These are phyloP conservation scores for Oxyscelio sp. DNA, from an alignment of 2,888 invertebrate genomes.

Conservation along the genomic window DNA sequence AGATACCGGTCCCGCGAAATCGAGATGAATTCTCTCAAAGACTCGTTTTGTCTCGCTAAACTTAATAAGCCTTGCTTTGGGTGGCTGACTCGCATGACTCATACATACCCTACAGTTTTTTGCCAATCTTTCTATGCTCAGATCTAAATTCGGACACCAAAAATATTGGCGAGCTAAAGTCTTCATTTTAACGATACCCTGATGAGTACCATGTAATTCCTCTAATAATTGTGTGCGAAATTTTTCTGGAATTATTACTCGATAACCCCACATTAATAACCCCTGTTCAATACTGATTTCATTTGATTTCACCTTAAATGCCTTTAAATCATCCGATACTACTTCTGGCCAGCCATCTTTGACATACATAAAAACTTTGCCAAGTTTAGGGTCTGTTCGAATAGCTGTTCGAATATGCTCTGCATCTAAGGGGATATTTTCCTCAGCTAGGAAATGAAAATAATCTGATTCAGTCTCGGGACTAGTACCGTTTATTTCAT, in stretches of 20 bases:
- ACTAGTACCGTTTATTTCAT: neutral
- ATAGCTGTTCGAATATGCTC: slow-evolving; percentile 27
- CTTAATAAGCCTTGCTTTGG: slow-evolving; percentile 60
- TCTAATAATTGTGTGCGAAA: slow-evolving; percentile 66
- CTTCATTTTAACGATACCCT: slow-evolving; percentile 80
- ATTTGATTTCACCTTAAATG: neutral
- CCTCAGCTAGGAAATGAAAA: slow-evolving; percentile 60
- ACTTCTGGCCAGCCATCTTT: slow-evolving; percentile 56
- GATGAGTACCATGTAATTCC: slow-evolving; percentile 78
- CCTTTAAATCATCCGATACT: slow-evolving; percentile 23
- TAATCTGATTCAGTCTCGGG: slow-evolving; percentile 25
- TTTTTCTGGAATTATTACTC: slow-evolving; percentile 77
- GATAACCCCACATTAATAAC: slow-evolving; percentile 77
- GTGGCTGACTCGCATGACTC: slow-evolving; percentile 60
- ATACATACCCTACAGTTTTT: slow-evolving; percentile 68
- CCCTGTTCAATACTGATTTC: slow-evolving; percentile 57
- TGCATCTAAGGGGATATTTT: slow-evolving; percentile 39
- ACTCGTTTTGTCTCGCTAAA: slow-evolving; percentile 68
- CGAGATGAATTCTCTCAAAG: slow-evolving; percentile 71
- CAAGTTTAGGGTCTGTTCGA: slow-evolving; percentile 42
- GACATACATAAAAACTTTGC: slow-evolving; percentile 49
- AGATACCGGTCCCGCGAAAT: slow-evolving; percentile 73
- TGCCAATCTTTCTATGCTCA: slow-evolving; percentile 52
- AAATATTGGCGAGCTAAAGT: slow-evolving; percentile 77
- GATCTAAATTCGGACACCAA: slow-evolving; percentile 79